These are phyloP conservation scores for Scleropages formosus DNA, from an alignment of 2,797 vertebrate genomes.

Conservation along the genomic window DNA sequence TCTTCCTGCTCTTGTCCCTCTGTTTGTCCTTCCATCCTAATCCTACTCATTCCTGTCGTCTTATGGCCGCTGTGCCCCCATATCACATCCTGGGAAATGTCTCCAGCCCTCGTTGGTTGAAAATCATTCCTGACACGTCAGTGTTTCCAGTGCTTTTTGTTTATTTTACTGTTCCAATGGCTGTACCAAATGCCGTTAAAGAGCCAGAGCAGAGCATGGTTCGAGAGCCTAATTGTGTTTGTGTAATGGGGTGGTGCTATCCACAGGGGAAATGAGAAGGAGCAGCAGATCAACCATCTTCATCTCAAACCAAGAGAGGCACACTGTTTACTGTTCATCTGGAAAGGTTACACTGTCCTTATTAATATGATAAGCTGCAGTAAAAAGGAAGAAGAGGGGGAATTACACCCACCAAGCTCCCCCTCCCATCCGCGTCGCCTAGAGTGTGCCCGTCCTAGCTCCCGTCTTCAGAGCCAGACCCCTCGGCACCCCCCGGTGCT, in stretches of 20 bases:
- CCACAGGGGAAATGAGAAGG: conserved; percentile 36
- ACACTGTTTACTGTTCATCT: conserved; percentile 49
- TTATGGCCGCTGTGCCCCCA: neutral
- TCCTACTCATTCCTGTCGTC: too few relatives aligned
- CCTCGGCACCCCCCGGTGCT: conserved; percentile 12
- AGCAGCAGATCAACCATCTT: conserved; percentile 46
- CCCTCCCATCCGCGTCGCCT: conserved; percentile 29
- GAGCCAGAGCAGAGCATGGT: too few relatives aligned
- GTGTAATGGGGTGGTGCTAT: neutral
- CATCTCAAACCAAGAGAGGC: conserved; percentile 34
- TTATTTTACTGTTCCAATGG: too few relatives aligned
- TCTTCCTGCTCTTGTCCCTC: neutral
- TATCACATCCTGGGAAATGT: too few relatives aligned
- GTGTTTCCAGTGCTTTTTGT: neutral
- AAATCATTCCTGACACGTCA: too few relatives aligned
- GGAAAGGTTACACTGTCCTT: conserved; percentile 63
- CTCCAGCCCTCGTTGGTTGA: too few relatives aligned
- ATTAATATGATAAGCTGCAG: conserved; percentile 63
- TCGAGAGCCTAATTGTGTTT: neutral
- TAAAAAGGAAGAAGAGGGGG: conserved; percentile 34
- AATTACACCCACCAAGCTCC: too few relatives aligned
- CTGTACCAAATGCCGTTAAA: too few relatives aligned
- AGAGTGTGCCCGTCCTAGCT: neutral
- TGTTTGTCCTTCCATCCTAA: neutral
- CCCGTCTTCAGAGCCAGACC: neutral